Conservation (phyloP, 2,113 vertebrate genomes). For the Rhinoderma darwinii region DNA sequence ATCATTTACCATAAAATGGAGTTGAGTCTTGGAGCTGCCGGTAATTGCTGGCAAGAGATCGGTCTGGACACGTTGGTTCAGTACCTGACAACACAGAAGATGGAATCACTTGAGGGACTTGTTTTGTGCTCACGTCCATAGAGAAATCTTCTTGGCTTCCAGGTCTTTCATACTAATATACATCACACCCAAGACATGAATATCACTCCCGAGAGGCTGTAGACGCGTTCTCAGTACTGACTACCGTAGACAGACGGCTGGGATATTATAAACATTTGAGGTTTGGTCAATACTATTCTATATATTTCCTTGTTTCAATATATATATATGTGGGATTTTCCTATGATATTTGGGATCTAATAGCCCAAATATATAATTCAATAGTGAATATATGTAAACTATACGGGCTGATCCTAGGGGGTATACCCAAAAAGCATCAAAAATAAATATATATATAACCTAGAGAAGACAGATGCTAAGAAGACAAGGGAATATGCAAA, state of each 20-base stretch:
- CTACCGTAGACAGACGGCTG: not conserved
- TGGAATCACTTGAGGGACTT: not conserved
- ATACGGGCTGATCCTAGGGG: no score
- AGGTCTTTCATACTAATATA: not conserved
- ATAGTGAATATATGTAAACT: no score
- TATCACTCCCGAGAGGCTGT: not conserved
- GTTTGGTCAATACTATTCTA: no score
- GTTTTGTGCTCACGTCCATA: slow-evolving; percentile 4
- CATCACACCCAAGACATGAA: not conserved
- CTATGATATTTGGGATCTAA: no score
- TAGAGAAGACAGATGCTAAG: no score
- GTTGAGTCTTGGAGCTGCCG: not conserved
- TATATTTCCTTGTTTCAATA: no score
- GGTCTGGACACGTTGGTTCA: slow-evolving; percentile 30
- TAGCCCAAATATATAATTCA: no score
- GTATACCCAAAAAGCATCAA: no score
- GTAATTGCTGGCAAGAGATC: slow-evolving; percentile 9
- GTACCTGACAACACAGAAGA: not conserved
- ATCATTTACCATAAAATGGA: slow-evolving; percentile 16
- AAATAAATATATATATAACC: no score
- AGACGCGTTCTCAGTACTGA: not conserved
- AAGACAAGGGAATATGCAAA: no score
- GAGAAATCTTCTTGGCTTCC: not conserved
- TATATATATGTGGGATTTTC: no score
- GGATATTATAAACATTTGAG: no score